These are phyloP conservation scores for Tipula helvola DNA, from an alignment of 2,888 invertebrate genomes.

Conservation along the genomic window DNA sequence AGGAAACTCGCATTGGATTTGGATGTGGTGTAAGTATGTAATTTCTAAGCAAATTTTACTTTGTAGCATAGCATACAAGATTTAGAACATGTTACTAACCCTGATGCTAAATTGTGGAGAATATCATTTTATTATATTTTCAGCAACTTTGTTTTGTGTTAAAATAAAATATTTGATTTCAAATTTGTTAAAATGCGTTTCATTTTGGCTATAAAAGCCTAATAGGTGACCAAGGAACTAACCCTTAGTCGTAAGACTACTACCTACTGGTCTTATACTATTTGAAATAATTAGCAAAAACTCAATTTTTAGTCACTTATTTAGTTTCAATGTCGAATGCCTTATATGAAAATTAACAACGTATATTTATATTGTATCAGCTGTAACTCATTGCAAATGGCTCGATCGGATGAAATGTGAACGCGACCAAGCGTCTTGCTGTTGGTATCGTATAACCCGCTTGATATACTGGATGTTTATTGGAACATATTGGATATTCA, in stretches of 20 bases:
- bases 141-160: slow-evolving; percentile 20
- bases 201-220: neutral
- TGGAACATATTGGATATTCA: slow-evolving; percentile 84
- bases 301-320: neutral
- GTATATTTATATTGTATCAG: slow-evolving; percentile 83
- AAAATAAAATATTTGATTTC: neutral
- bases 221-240: too few relatives aligned
- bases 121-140: slow-evolving; percentile 7
- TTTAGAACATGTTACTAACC: neutral
- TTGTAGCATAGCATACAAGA: neutral
- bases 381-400: slow-evolving; percentile 92
- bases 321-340: slow-evolving; percentile 33
- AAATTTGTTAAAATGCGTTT: neutral
- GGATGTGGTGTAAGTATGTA: too few relatives aligned
- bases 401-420: slow-evolving; percentile 92
- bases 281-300: too few relatives aligned
- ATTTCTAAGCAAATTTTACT: too few relatives aligned
- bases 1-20: too few relatives aligned
- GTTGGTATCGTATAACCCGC: slow-evolving; percentile 48
- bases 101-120: neutral
- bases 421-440: slow-evolving; percentile 74
- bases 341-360: slow-evolving; percentile 90
- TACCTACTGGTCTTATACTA: too few relatives aligned
- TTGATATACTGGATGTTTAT: slow-evolving; percentile 75
- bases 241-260: too few relatives aligned